Evolutionary conservation across 2,888 invertebrate species (phyloP).

Genomic region (Drosophila prostipennis): DNA sequence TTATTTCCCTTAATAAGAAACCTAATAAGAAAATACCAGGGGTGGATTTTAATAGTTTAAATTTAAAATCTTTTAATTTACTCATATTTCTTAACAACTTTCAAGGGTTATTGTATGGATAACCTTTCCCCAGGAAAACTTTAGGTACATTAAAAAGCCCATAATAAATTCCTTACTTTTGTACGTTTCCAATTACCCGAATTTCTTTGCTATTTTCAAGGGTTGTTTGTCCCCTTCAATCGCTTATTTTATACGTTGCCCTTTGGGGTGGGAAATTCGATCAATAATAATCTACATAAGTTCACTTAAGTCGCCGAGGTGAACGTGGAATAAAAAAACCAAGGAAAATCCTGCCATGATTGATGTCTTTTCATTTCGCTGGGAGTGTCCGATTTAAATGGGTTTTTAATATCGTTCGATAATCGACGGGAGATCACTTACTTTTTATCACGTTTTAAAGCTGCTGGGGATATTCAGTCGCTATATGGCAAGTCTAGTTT

Average conservation of each 20-base stretch:
- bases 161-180: conserved; percentile 1
- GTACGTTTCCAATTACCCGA: conserved; percentile 24
- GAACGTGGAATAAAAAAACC: conserved; percentile 2
- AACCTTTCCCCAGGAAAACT: no score
- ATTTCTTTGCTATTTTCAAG: conserved; percentile 26
- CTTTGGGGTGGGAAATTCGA: conserved; percentile 56
- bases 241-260: conserved; percentile 1
- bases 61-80: no score
- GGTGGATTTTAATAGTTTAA: neutral
- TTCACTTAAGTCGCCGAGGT: conserved; percentile 47
- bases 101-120: no score
- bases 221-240: conserved; percentile 18
- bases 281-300: conserved; percentile 73
- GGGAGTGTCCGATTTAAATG: conserved; percentile 21
- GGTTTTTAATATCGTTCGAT: conserved; percentile 24
- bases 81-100: no score
- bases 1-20: no score
- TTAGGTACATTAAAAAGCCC: conserved; percentile 12
- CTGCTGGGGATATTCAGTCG: conserved; percentile 28
- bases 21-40: no score
- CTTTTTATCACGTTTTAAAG: conserved; percentile 65
- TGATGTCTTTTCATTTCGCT: conserved; percentile 52
- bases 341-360: conserved; percentile 50
- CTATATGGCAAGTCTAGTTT: conserved; percentile 40
- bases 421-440: conserved; percentile 58